Evolutionary conservation across 2,888 invertebrate species (phyloP), one percentile per base, ranked within the genome.

Genomic region (Cephus nigrinus): DNA sequence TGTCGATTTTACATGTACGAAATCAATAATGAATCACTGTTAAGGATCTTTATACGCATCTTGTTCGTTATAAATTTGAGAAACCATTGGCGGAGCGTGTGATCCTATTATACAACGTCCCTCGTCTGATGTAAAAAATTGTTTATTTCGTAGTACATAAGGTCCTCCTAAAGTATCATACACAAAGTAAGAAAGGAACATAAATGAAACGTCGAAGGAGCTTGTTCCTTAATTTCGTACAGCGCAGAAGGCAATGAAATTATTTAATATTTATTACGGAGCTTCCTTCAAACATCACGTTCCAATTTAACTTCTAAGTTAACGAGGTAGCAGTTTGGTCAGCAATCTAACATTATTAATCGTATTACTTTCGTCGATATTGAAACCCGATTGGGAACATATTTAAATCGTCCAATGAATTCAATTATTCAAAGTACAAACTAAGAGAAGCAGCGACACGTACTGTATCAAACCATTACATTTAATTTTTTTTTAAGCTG

Each of bases 121-220:
- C 81, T 81, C 79, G 79, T 82, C 83, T 84, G 84, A 81, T 87
- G 87, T 87, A 87, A 85, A 87, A 87, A 88, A 87, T 86, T 84
- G 82, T 86, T 87, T 83, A 84, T 86, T 86, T 84, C 80, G 78
- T 87, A 84, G 85, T 85, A 82, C 74, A 83, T 87, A 86, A 86
- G 87, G 78, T 82, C 79, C 81, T 83, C 75, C 75, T 80, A 80
- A 79, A 75, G 75, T 79, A 77, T 78, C 75, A 72, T 75, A 78
- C 72, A 34, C 34, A 71, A 75, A 75, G 55, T 55, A 71, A 75
- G 72, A 75, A 75, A 78, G 71, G 68, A 78, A 72, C 55, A 78
- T 12, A 75, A 75, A 71, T 30, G 72, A 36, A 31, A 75, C 68
- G 71, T 72, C 72, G 71, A 78, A 77, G 72, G 72, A 78, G 35